Conservation (phyloP, 2,888 invertebrate species). For the Andrena bucephala region DNA sequence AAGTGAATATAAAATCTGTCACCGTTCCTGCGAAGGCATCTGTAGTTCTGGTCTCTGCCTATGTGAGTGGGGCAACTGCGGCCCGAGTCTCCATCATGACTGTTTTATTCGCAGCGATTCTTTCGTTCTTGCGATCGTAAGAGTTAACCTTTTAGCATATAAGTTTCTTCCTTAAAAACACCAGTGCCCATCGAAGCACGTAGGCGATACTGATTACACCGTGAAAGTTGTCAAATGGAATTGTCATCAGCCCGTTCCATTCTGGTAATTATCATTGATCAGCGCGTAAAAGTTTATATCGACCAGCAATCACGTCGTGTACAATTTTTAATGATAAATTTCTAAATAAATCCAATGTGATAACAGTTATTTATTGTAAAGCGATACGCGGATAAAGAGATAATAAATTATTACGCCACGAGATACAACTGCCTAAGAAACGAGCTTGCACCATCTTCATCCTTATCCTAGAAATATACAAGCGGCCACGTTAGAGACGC, state of each 20-base stretch:
- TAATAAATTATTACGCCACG: background rate
- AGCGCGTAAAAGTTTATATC: background rate
- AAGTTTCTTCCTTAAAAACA: no score
- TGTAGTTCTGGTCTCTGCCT: background rate
- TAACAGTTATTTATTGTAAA: background rate
- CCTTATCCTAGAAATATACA: background rate
- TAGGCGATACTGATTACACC: background rate
- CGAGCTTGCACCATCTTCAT: background rate
- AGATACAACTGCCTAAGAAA: background rate
- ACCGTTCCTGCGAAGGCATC: background rate
- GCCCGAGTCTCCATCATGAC: background rate
- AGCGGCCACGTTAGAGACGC: no score
- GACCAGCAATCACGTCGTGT: background rate
- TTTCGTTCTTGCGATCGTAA: background rate
- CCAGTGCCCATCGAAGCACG: no score
- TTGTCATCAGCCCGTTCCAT: background rate
- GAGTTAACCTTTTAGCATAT: background rate
- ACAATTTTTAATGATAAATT: background rate
- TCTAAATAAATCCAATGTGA: background rate
- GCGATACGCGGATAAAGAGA: background rate
- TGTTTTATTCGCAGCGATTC: background rate
- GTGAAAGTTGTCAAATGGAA: background rate
- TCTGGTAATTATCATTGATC: background rate
- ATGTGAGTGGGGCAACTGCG: background rate
- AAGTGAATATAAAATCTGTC: accelerated